Evolutionary conservation across 2,113 vertebrate species (phyloP), one percentile per base, ranked within the genome.

Genomic region (Tragelaphus strepsiceros): DNA sequence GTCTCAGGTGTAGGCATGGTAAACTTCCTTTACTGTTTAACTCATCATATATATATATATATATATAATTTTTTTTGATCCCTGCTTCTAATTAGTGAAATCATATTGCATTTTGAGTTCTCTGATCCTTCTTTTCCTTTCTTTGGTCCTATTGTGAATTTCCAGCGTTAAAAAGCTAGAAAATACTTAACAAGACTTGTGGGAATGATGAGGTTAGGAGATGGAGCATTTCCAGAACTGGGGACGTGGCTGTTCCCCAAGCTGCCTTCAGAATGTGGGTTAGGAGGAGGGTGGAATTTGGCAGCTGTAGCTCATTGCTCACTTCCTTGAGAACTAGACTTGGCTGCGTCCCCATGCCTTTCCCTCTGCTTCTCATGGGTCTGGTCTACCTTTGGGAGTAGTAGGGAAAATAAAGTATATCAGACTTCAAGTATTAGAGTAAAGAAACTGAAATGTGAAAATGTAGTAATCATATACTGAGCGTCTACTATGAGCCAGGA

Each of bases 221-320:
- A 49, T 10, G 1, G 95, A 95, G 39, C 22, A 14, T 90, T 96
- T 95, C 88, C 88, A 94, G 96, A 77, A 53, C 58, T 87, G 91
- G 96, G 67, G 93, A 97, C 22, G 78, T 97, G 96, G 96, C 93
- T 32, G 4, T 97, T 96, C 49, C 87, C 92, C 91, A 96, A 30
- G 86, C 91, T 49, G 96, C 53, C 59, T 93, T 94, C 64, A 82
- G 85, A 95, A 89, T 97, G 93, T 91, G 89, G 93, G 61, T 84
- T 96, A 87, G 46, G 46, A 86, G 82, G 35, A 86, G 88, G 94
- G 87, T 86, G 96, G 97, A 78, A 64, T 58, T 86, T 93, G 92
- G 96, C 92, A 89, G 92, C 77, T 39, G 16, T n/a, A 53, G 51
- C 32, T 46, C n/a, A 22, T 91, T 97, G 67, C 82, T 97, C 97